Conservation (phyloP, 2,113 vertebrate species). For the Callospermophilus lateralis region DNA sequence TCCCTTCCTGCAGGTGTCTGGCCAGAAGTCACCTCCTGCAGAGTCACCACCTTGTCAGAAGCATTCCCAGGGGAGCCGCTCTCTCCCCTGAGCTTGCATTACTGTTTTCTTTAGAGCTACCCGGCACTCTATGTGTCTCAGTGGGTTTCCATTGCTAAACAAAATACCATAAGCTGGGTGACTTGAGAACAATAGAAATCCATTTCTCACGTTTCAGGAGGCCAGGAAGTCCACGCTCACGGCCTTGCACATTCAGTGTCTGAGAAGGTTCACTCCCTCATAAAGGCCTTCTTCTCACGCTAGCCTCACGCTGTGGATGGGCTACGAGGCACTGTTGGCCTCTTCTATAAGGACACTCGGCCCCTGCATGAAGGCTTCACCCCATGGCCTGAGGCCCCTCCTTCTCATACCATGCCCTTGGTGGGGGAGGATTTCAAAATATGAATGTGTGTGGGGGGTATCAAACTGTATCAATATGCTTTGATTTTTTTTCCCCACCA, state of each 20-base stretch:
- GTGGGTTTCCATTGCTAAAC: not conserved
- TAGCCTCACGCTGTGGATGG: rapidly evolving
- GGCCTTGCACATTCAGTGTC: not conserved
- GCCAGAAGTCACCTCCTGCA: not conserved
- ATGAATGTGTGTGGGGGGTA: not conserved
- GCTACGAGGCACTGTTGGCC: too few species aligned
- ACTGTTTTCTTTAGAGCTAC: not conserved
- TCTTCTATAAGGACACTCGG: not conserved
- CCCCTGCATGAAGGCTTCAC: not conserved
- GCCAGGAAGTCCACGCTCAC: not conserved
- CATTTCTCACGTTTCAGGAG: not conserved
- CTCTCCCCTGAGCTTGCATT: rapidly evolving
- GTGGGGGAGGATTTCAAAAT: not conserved
- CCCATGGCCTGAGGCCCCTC: not conserved
- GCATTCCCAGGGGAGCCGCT: not conserved
- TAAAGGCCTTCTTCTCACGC: not conserved
- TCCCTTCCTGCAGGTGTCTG: not conserved
- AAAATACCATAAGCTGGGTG: not conserved
- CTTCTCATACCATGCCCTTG: too few species aligned
- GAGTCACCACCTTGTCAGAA: too few species aligned
- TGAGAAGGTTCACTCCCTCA: not conserved
- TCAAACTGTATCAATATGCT: not conserved
- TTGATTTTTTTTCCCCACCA: not conserved
- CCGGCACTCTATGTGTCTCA: not conserved
- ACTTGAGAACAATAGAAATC: not conserved